Conservation (phyloP, 2,888 invertebrate genomes). For the Lasioglossum calceatum region DNA sequence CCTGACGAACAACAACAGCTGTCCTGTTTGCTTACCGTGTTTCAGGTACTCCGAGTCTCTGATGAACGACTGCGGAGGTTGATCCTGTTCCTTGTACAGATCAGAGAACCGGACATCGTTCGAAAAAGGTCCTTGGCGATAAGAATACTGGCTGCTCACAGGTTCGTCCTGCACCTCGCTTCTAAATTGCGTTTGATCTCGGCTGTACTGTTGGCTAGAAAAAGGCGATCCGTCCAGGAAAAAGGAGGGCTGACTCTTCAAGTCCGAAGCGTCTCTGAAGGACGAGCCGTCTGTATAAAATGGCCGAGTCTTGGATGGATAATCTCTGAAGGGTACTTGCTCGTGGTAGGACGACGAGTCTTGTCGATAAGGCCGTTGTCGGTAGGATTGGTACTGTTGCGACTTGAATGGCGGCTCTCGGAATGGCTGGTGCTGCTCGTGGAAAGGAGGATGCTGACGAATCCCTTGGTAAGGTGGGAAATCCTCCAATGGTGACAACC, state of each 20-base stretch:
- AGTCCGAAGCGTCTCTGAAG: slow-evolving; percentile 46
- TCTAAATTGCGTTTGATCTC: slow-evolving; percentile 21
- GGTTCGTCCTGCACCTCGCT: slow-evolving; percentile 13
- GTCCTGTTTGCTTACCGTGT: slow-evolving; percentile 65
- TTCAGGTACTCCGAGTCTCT: slow-evolving; percentile 74
- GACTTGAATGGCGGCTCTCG: slow-evolving; percentile 58
- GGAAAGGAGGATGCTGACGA: slow-evolving; percentile 60
- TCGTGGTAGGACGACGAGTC: slow-evolving; percentile 22
- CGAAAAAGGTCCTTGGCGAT: slow-evolving; percentile 29
- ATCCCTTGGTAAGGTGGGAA: slow-evolving; percentile 68
- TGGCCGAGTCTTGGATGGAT: slow-evolving; percentile 38
- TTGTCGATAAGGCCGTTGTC: slow-evolving; percentile 39
- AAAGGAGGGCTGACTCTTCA: slow-evolving; percentile 22
- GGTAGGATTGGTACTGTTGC: slow-evolving; percentile 50
- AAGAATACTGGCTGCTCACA: slow-evolving; percentile 18
- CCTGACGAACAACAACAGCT: not conserved
- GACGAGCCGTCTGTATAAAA: slow-evolving; percentile 27
- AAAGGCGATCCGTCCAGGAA: slow-evolving; percentile 26
- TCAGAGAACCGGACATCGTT: slow-evolving; percentile 45
- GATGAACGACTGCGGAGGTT: slow-evolving; percentile 54
- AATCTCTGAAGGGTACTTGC: slow-evolving; percentile 48
- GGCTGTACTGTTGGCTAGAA: slow-evolving; percentile 25
- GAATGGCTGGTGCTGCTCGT: slow-evolving; percentile 66
- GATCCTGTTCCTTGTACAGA: slow-evolving; percentile 27
- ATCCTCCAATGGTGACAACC: slow-evolving; percentile 62